Evolutionary conservation across 2,888 invertebrate species (phyloP).

Genomic region (Drosophila infuscata): DNA sequence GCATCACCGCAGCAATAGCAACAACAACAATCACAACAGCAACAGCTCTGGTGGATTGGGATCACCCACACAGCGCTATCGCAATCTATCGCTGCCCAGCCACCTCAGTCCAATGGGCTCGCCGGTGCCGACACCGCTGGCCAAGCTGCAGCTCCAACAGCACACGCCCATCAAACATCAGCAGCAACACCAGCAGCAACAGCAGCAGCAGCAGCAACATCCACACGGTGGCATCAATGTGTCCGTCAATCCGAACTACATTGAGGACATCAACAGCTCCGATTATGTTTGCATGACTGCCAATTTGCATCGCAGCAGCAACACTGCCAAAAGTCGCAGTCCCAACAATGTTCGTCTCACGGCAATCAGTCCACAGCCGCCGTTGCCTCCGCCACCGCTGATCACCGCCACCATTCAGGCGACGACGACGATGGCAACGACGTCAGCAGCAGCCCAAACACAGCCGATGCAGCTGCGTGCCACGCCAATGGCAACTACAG

Average conservation of each 20-base stretch:
- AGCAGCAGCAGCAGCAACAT: slow-evolving; percentile 38
- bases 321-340: slow-evolving; percentile 45
- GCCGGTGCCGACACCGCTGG: slow-evolving; percentile 54
- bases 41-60: slow-evolving; percentile 18
- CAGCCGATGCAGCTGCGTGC: slow-evolving; percentile 57
- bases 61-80: slow-evolving; percentile 81
- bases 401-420: slow-evolving; percentile 15
- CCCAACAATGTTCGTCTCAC: slow-evolving; percentile 37
- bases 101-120: slow-evolving; percentile 70
- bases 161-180: slow-evolving; percentile 81
- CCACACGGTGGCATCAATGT: slow-evolving; percentile 79
- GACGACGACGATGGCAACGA: slow-evolving; percentile 47
- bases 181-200: slow-evolving; percentile 53
- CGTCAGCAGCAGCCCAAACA: slow-evolving; percentile 43
- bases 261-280: slow-evolving; percentile 91
- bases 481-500: slow-evolving; percentile 52
- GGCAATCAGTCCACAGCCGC: slow-evolving; percentile 54
- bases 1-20: slow-evolving; percentile 83
- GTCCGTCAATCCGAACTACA: slow-evolving; percentile 85
- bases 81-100: slow-evolving; percentile 84
- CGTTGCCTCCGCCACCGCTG: slow-evolving; percentile 3
- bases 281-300: slow-evolving; percentile 95
- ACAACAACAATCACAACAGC: slow-evolving; percentile 57
- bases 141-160: slow-evolving; percentile 77
- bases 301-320: slow-evolving; percentile 85